Percentiles rank a stretch among this genome's conserved stretches.
Conservation (phyloP, 2,113 vertebrate species). For the Danio rerio region DNA sequence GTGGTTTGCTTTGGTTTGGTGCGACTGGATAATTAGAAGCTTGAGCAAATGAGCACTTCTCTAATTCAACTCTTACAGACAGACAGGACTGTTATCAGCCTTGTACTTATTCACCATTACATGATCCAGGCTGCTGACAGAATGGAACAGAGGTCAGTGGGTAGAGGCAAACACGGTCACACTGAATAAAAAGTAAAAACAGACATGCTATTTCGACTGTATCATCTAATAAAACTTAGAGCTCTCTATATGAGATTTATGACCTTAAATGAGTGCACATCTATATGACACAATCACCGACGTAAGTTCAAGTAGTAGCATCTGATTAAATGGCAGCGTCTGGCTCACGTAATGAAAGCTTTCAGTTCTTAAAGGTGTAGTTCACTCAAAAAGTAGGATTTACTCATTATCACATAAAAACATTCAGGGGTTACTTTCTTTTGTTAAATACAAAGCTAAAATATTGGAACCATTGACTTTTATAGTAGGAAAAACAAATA, state of each 20-base stretch:
- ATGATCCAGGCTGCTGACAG: constrained; percentile 46
- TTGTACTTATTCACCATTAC: constrained; percentile 55
- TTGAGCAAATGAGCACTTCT: constrained; percentile 53
- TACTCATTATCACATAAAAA: too few species aligned
- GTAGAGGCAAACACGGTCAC: constrained; percentile 9
- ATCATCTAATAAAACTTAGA: too few species aligned
- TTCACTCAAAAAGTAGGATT: too few species aligned
- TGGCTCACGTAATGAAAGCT: not conserved
- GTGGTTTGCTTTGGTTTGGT: constrained; percentile 42
- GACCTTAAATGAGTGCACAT: not conserved
- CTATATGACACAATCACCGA: not conserved
- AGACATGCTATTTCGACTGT: constrained; percentile 1
- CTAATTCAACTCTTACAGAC: constrained; percentile 50
- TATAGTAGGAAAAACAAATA: too few species aligned
- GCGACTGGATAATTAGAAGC: constrained; percentile 55
- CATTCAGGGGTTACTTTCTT: too few species aligned
- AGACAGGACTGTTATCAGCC: constrained; percentile 52
- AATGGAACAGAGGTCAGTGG: constrained; percentile 42
- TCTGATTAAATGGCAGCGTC: not conserved
- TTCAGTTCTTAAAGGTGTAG: not conserved
- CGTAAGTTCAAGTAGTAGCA: not conserved
- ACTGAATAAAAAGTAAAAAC: constrained; percentile 9
- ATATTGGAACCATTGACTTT: too few species aligned
- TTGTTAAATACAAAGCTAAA: too few species aligned
- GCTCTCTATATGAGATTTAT: not conserved